Conservation (phyloP, 2,113 vertebrate genomes). For the Hyperopisus bebe region DNA sequence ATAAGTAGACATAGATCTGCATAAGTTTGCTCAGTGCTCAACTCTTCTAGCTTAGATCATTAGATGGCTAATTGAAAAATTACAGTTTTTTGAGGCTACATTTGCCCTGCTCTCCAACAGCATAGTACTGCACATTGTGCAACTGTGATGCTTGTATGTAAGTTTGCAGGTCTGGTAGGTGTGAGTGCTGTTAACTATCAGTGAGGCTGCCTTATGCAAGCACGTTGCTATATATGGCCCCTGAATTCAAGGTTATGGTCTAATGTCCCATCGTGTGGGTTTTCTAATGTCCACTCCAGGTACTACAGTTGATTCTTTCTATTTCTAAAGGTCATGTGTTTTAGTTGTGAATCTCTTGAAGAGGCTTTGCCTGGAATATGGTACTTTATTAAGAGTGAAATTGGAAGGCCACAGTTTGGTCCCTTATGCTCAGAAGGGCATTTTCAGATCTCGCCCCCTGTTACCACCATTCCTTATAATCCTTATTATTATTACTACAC, state of each 20-base stretch:
- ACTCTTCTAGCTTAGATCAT: not conserved
- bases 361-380: not conserved
- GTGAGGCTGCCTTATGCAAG: not conserved
- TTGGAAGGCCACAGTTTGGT: not conserved
- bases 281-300: not conserved
- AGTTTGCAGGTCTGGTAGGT: not conserved
- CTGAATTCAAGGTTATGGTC: not conserved
- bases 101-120: not conserved
- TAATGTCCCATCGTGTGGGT: not conserved
- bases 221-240: not conserved
- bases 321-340: not conserved
- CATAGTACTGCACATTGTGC: not conserved
- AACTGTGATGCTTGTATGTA: not conserved
- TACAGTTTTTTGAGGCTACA: not conserved
- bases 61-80: not conserved
- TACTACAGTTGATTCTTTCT: not conserved
- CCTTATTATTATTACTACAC: not conserved
- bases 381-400: not conserved
- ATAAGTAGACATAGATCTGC: not conserved
- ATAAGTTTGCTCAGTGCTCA: not conserved
- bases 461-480: not conserved
- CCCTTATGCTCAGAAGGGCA: not conserved
- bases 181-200: not conserved
- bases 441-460: not conserved
- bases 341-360: not conserved